Evolutionary conservation across 2,797 vertebrate genomes (phyloP), one percentile per base, ranked within the genome.

Genomic region (Lepilemur septentrionalis): DNA sequence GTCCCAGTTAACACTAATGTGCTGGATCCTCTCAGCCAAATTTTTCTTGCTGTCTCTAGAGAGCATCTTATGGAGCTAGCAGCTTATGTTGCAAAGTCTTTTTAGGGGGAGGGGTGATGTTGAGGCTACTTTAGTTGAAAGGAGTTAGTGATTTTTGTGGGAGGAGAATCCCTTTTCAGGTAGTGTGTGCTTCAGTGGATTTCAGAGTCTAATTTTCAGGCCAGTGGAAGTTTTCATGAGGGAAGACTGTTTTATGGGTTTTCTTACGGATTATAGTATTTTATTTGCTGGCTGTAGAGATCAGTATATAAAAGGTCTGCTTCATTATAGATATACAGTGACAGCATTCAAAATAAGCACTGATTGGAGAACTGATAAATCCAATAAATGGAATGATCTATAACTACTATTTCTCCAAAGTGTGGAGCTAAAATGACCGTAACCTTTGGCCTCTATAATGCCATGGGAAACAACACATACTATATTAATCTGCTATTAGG

Each of bases 161-260:
- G 32, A 61, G 3, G 48, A 65, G 46, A 78, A 13, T 38, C 69
- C 38, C 48, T 28, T 17, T 63, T 18, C 14, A 91, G 18, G n/a
- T 57, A 23, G 25, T 91, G 11, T 80, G 38, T 85, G 23, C 12
- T 57, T 69, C 9, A 18, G 9, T 83, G 50, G 35, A 61, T 96
- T 67, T 94, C 55, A 18, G 32, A 32, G 6, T 78, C 7, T 67
- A 70, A 50, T 92, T 90, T 81, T 96, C 43, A 97, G 35, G 43
- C 69, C 25, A 23, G 2, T 59, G 59, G 35, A 86, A 61, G 13
- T 89, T 94, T 87, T 43, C 14, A 50, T 1, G 1, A 82, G 55
- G 25, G 55, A 89, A 95, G 63, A 14, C 69, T 55, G 10, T 81
- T 50, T 57, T 23, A 41, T n/a, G 57, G 55, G 5, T 38, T 41